Evolutionary conservation across 2,113 vertebrate genomes (phyloP).

Genomic region (Polyodon spathula): DNA sequence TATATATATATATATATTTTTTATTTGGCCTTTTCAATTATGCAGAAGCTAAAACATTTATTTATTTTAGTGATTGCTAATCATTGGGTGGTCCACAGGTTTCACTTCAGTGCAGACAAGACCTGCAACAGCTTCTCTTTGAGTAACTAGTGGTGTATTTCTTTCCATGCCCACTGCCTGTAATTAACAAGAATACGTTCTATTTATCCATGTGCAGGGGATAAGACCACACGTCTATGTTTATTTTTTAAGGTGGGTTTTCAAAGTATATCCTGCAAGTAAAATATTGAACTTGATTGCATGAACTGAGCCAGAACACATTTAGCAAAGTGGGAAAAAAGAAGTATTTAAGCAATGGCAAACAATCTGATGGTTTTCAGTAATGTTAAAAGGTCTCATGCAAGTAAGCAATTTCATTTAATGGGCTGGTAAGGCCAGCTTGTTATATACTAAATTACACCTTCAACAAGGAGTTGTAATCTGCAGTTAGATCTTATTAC

Average conservation of each 20-base stretch:
- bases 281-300: constrained; percentile 13
- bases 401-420: constrained; percentile 44
- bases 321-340: constrained; percentile 1
- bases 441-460: constrained; percentile 40
- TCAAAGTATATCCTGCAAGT: constrained; percentile 9
- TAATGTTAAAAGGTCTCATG: constrained; percentile 35
- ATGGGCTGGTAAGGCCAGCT: constrained; percentile 45
- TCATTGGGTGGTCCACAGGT: too few relatives aligned
- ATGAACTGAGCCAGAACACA: background rate
- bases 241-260: constrained; percentile 7
- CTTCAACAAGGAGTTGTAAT: constrained; percentile 6
- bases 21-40: constrained; percentile 4
- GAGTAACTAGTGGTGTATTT: constrained; percentile 17
- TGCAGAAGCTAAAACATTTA: background rate
- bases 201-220: constrained; percentile 18
- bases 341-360: background rate
- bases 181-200: constrained; percentile 21
- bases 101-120: constrained; percentile 22
- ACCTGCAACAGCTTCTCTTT: constrained; percentile 31
- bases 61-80: too few relatives aligned
- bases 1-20: background rate
- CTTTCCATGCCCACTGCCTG: constrained; percentile 18
- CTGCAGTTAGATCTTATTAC: constrained; percentile 15
- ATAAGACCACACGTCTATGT: constrained; percentile 11
- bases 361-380: background rate